Evolutionary conservation across 2,888 invertebrate species (phyloP).

Genomic region (Oxystoma pomonae): DNA sequence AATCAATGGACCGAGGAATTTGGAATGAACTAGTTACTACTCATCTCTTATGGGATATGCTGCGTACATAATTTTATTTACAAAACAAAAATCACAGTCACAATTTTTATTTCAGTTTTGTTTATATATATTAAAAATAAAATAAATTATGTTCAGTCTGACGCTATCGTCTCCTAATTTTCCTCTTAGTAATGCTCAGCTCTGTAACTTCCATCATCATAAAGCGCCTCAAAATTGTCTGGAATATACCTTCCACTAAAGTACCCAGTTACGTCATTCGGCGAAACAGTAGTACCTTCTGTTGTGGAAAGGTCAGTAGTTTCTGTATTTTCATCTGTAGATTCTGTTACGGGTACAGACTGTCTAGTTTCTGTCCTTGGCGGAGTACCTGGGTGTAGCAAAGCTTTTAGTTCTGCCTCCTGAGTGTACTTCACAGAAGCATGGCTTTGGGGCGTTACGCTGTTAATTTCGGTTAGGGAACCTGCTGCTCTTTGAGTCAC

Average conservation of each 20-base stretch:
- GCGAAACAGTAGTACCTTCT: slow-evolving; percentile 14
- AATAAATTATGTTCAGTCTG: not conserved
- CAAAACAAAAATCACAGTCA: not conserved
- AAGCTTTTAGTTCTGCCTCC: slow-evolving; percentile 5
- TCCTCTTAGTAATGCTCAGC: slow-evolving; percentile 26
- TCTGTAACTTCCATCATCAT: slow-evolving; percentile 40
- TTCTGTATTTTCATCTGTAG: slow-evolving; percentile 13
- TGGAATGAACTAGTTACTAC: too few species aligned
- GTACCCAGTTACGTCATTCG: slow-evolving; percentile 23
- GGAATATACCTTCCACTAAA: slow-evolving; percentile 37
- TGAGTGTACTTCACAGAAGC: not conserved
- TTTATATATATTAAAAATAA: not conserved
- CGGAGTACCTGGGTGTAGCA: slow-evolving; percentile 15
- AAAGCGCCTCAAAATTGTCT: slow-evolving; percentile 34
- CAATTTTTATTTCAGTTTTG: not conserved
- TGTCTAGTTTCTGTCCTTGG: slow-evolving; percentile 17
- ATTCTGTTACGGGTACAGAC: slow-evolving; percentile 17
- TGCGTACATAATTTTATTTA: not conserved
- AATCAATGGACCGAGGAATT: too few species aligned
- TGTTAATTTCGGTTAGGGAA: not conserved
- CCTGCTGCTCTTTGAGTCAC: not conserved
- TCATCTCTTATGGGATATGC: too few species aligned
- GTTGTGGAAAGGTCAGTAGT: slow-evolving; percentile 8
- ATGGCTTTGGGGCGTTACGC: slow-evolving; percentile 2
- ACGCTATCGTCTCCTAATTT: not conserved